Percentiles rank a stretch among this genome's conserved stretches.
Conservation (phyloP, 2,113 vertebrate species). For the Chinchilla lanigera region DNA sequence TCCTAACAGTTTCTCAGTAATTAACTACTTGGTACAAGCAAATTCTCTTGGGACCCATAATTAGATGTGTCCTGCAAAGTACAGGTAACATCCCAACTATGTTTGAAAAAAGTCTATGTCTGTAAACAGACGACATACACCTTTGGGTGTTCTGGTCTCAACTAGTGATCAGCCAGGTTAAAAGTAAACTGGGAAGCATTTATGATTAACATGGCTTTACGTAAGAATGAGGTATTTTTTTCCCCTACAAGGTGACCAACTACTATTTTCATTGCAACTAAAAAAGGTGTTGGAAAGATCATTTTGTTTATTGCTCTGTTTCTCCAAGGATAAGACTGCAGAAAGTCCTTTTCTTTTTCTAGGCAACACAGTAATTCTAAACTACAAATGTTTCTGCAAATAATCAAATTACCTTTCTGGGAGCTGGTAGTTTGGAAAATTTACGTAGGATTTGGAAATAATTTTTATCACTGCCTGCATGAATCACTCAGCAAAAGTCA, state of each 20-base stretch:
- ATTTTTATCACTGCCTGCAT: conserved; percentile 59
- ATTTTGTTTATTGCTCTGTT: conserved; percentile 35
- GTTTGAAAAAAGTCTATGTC: neutral
- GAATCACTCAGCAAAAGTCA: conserved; percentile 57
- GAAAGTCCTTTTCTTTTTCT: neutral
- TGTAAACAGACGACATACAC: neutral
- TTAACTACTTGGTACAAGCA: conserved; percentile 35
- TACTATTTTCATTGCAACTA: neutral
- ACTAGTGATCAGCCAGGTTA: conserved; percentile 54
- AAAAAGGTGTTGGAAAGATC: conserved; percentile 21
- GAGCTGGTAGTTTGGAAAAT: conserved; percentile 26
- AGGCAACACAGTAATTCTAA: conserved; percentile 22
- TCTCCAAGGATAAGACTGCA: neutral
- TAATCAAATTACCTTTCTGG: conserved; percentile 23
- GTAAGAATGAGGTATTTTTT: neutral
- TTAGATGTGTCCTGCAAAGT: neutral
- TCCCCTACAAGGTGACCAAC: neutral
- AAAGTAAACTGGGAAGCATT: conserved; percentile 41
- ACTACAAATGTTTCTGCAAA: conserved; percentile 9
- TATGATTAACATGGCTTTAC: conserved; percentile 52
- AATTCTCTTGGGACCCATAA: neutral
- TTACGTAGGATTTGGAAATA: conserved; percentile 35
- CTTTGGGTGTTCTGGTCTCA: neutral
- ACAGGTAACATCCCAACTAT: neutral
- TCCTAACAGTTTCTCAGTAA: conserved; percentile 55